A percentile compares a stretch with the other conserved stretches of the same genome.
Evolutionary conservation across 2,797 vertebrate species (phyloP).

Genomic region (Eidolon dupreanum): DNA sequence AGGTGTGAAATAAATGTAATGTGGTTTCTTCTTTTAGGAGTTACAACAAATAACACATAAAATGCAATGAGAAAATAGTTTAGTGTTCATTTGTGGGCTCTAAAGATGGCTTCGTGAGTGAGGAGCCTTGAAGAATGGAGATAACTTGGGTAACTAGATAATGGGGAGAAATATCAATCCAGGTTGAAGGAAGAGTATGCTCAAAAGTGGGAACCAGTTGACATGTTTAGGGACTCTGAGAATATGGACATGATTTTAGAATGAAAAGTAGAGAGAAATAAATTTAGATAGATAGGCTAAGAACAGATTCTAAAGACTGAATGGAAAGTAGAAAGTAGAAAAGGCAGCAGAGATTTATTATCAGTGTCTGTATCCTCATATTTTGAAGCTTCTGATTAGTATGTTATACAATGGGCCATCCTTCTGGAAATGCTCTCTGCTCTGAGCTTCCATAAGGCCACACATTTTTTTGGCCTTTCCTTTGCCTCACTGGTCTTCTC

Average conservation of each 20-base stretch:
- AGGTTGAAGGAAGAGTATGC: background rate
- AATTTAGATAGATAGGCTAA: background rate
- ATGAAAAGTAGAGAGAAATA: background rate
- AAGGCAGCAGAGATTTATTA: background rate
- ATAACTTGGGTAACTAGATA: background rate
- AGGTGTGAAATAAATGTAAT: background rate
- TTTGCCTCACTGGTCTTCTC: background rate
- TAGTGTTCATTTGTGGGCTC: background rate
- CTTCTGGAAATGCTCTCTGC: background rate
- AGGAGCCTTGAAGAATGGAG: background rate
- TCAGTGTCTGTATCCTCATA: background rate
- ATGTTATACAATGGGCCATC: background rate
- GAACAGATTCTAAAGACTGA: background rate
- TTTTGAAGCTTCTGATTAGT: background rate
- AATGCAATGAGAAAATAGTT: background rate
- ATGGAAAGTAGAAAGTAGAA: background rate
- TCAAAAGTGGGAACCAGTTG: background rate
- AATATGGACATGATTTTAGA: background rate
- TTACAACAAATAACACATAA: background rate
- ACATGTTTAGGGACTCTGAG: background rate
- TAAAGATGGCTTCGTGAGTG: background rate
- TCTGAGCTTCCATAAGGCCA: background rate
- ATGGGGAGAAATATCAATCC: background rate
- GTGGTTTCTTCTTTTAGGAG: background rate
- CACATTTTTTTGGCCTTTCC: background rate